These are phyloP conservation scores for Colostygia pectinataria DNA, from an alignment of 2,888 invertebrate genomes.

Conservation along the genomic window DNA sequence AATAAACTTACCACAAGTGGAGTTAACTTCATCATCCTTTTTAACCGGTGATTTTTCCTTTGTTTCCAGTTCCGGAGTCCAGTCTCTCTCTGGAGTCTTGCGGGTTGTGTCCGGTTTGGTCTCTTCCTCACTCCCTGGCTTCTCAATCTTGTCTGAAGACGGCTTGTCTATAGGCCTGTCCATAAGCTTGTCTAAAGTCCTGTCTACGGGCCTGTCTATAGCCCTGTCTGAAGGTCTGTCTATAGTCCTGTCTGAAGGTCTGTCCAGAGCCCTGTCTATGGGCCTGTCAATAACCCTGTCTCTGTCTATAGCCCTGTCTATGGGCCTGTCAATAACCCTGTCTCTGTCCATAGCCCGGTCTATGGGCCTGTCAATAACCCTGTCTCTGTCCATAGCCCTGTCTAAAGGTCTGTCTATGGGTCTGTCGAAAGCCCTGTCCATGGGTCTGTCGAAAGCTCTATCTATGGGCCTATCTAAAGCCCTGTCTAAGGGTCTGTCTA, in stretches of 20 bases:
- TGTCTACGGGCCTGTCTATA: conserved; percentile 13
- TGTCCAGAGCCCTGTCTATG: too few relatives aligned
- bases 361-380: too few relatives aligned
- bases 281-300: too few relatives aligned
- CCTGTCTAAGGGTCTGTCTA: too few relatives aligned
- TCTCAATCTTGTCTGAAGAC: neutral
- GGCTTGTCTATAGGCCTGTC: conserved; percentile 7
- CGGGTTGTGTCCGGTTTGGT: conserved; percentile 55
- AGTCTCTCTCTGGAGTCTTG: conserved; percentile 47
- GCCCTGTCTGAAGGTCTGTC: too few relatives aligned
- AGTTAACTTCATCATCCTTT: conserved; percentile 62
- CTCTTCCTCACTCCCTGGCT: conserved; percentile 16
- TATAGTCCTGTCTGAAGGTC: too few relatives aligned
- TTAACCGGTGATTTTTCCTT: conserved; percentile 41
- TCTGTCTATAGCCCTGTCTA: too few relatives aligned
- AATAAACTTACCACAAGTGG: conserved; percentile 70
- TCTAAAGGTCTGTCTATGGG: too few relatives aligned
- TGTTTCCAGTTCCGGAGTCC: conserved; percentile 10
- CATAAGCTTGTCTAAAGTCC: conserved; percentile 14
- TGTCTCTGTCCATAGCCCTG: too few relatives aligned
- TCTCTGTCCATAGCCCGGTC: too few relatives aligned
- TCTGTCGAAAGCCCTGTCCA: conserved; percentile 7
- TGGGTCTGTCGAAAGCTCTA: conserved; percentile 14
- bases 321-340: too few relatives aligned
- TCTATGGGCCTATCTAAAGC: conserved; percentile 10